Evolutionary conservation across 2,888 invertebrate genomes (phyloP), one percentile per base, ranked within the genome.

Genomic region (Caenorhabditis sinica): DNA sequence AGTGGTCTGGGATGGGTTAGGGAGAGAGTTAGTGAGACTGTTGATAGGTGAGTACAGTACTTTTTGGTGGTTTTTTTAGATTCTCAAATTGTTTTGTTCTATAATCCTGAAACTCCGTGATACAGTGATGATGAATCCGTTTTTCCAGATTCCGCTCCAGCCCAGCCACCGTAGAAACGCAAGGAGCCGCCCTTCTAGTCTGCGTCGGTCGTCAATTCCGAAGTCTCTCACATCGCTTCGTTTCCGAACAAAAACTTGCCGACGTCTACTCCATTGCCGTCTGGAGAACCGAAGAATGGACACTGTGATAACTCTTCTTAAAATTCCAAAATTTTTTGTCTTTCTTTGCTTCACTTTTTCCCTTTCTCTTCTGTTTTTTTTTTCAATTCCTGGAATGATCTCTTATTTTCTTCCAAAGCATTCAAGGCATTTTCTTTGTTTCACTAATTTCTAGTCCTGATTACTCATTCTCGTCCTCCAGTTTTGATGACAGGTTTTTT

Each of bases 1-100:
- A 84, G 86, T 28, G 85, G 88, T 2, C 60, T 88, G 6, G 86
- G 88, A 56, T 89, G 89, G 89, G 87, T 89, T 43, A 66, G 88
- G 15, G 89, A 89, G 49, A 51, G 88, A 51, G 88, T 88, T 40
- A 83, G 83, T 53, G 88, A 88, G 71, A 88, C 88, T 23, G 87
- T 89, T 3, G 89, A 89, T 72, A 60, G 87, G 71, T 83, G 40
- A 58, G 69, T 43, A n/a, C n/a, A n/a, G n/a, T n/a, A n/a, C n/a
- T n/a, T 33, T 58, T 58, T 56, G 17, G 13, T 11, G n/a, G n/a
- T 13, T 40, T 28, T 66, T 66, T 65, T 17, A 4, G n/a, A 9
- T 49, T 49, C 15, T 15, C 15, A 5, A 49, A 13, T 8, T 2
- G 17, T 0, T 17, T n/a, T n/a, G n/a, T n/a, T n/a, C n/a, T n/a